Conservation (phyloP, 2,113 vertebrate genomes). For the Athene noctua region DNA sequence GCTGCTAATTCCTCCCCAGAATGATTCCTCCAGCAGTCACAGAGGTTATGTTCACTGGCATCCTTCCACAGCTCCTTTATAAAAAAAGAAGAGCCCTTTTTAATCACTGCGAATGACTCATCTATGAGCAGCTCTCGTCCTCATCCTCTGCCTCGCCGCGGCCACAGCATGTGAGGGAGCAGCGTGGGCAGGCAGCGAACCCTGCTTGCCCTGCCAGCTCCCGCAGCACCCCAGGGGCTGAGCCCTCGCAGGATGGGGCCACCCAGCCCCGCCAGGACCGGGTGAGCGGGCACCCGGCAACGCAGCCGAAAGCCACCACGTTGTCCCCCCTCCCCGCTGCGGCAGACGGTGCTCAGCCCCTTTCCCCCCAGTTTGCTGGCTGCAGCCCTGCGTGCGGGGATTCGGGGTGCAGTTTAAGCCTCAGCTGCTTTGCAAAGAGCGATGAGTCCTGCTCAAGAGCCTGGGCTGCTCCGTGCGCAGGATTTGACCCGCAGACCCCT, state of each 20-base stretch:
- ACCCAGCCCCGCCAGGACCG: neutral
- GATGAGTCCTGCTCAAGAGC: neutral
- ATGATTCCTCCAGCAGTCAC: conserved; percentile 7
- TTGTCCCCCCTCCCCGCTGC: neutral
- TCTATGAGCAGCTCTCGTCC: neutral
- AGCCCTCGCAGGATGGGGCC: neutral
- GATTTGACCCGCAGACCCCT: rapidly evolving
- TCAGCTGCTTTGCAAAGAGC: neutral
- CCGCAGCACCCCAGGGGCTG: neutral
- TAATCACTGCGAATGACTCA: neutral
- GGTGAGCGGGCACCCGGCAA: neutral
- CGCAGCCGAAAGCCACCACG: neutral
- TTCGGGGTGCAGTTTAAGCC: neutral
- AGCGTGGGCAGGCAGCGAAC: neutral
- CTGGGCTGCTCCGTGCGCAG: neutral
- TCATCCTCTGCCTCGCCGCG: neutral
- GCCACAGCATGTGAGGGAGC: neutral
- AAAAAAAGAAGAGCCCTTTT: neutral
- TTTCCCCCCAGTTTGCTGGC: too few species aligned
- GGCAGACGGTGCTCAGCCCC: neutral
- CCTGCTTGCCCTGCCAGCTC: neutral
- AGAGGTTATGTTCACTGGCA: conserved; percentile 39
- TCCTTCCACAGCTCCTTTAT: neutral
- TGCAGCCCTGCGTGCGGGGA: neutral
- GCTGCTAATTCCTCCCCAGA: conserved; percentile 29